Evolutionary conservation across 2,797 vertebrate genomes (phyloP).

Genomic region (Pantherophis vulpinus): DNA sequence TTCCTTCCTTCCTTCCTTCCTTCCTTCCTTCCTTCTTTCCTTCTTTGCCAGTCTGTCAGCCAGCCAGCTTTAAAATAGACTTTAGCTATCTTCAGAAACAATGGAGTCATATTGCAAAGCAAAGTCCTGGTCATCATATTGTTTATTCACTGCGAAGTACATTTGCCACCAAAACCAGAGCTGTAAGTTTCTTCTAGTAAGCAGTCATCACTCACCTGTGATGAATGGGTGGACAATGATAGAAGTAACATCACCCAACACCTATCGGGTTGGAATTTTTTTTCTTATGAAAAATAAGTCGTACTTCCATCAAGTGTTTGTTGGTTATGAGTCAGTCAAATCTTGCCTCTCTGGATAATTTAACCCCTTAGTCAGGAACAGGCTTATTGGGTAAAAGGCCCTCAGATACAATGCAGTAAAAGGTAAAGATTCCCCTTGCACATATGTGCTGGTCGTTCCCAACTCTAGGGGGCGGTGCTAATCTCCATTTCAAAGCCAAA

Average conservation of each 20-base stretch:
- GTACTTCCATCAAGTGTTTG: background rate
- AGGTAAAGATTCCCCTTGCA: too few species aligned
- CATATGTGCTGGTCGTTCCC: too few species aligned
- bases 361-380: background rate
- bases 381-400: background rate
- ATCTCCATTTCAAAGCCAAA: too few species aligned
- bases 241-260: background rate
- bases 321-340: background rate
- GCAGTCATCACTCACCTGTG: background rate
- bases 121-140: background rate
- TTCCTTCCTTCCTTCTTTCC: too few species aligned
- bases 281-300: background rate
- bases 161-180: background rate
- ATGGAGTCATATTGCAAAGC: background rate
- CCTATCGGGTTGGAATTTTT: background rate
- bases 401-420: background rate
- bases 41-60: too few species aligned
- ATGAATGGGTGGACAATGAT: background rate
- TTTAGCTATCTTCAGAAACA: background rate
- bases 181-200: background rate
- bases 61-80: background rate
- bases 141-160: background rate
- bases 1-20: too few species aligned
- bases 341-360: background rate
- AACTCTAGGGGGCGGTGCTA: too few species aligned